phyloP scores from a whole-genome alignment of 2,113 vertebrate species.

The Suncus etruscus region DNA sequence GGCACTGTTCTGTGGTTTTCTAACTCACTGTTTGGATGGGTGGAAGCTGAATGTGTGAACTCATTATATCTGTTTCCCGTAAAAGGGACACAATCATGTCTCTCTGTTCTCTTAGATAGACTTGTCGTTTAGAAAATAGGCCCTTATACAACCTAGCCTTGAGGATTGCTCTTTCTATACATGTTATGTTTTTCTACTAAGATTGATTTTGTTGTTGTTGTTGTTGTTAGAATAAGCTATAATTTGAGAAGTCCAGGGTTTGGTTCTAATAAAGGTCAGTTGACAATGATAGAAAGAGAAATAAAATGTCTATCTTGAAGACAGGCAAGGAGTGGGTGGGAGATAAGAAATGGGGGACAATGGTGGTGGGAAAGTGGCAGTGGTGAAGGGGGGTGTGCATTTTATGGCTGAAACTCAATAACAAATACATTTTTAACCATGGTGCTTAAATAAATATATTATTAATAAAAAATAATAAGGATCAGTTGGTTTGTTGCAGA shows the following conservation, averaged over 20 bases:
- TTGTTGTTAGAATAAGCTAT: conserved; percentile 24
- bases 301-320: too few species aligned
- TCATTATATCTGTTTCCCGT: conserved; percentile 59
- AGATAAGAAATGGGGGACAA: too few species aligned
- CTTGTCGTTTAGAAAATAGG: conserved; percentile 33
- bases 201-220: conserved; percentile 3
- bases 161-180: neutral
- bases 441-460: too few species aligned
- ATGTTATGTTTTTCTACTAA: neutral
- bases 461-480: neutral
- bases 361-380: too few species aligned
- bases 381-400: too few species aligned
- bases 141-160: neutral
- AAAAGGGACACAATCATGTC: conserved; percentile 36
- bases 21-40: conserved; percentile 34
- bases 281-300: too few species aligned
- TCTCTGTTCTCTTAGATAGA: conserved; percentile 3
- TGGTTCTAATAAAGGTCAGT: neutral
- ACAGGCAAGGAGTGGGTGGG: too few species aligned
- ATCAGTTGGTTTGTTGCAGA: neutral
- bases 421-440: too few species aligned
- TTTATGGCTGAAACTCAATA: too few species aligned
- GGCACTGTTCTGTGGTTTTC: conserved; percentile 4
- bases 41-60: conserved; percentile 66
- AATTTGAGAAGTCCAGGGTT: conserved; percentile 29